phyloP scores from a whole-genome alignment of 2,888 invertebrate species.

The Campoplex capitator region DNA sequence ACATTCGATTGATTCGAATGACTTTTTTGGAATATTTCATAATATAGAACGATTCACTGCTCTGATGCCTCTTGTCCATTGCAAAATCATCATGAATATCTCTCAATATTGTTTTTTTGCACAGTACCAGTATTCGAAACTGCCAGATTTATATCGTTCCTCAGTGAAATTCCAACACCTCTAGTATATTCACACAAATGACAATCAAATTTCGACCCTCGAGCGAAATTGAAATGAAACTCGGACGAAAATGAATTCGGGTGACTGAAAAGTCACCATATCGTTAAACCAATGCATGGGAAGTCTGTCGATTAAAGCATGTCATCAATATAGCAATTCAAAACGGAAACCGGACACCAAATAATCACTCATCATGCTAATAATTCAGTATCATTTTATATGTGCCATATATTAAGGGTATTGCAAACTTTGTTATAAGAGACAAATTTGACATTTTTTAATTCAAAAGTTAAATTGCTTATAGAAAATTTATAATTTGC shows the following conservation, averaged over 20 bases:
- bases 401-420: not conserved
- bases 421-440: too few species aligned
- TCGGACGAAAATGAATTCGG: constrained; percentile 6
- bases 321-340: not conserved
- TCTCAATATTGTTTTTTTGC: not conserved
- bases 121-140: not conserved
- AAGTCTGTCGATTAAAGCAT: not conserved
- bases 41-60: not conserved
- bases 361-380: not conserved
- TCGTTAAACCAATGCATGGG: constrained; percentile 19
- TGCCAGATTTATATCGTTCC: not conserved
- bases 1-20: not conserved
- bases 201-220: not conserved
- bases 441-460: too few species aligned
- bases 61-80: not conserved
- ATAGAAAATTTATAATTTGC: too few species aligned
- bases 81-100: not conserved
- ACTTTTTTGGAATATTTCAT: not conserved
- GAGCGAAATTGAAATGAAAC: not conserved
- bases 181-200: not conserved
- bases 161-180: not conserved
- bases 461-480: too few species aligned
- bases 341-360: not conserved
- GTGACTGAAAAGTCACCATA: not conserved
- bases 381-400: not conserved